Evolutionary conservation across 2,113 vertebrate genomes (phyloP).

Genomic region (Mola mola): DNA sequence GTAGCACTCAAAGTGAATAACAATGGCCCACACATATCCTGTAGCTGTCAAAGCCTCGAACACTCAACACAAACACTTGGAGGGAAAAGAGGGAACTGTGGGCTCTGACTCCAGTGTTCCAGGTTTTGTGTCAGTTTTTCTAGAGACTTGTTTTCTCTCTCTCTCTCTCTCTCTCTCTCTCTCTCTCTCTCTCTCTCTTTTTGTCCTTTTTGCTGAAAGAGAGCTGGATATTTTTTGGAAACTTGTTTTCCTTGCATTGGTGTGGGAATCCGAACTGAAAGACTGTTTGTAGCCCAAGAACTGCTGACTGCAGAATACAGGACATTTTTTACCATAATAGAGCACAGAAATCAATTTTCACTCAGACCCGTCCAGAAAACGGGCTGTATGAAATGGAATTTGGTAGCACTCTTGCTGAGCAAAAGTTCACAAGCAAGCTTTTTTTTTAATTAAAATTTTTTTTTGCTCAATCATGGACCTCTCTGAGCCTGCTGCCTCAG

Average conservation of each 20-base stretch:
- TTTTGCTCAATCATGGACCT: constrained; percentile 1
- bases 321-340: not conserved
- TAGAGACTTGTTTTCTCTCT: constrained; percentile 31
- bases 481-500: constrained; percentile 43
- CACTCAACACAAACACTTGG: constrained; percentile 68
- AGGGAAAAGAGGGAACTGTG: not conserved
- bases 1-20: constrained; percentile 71
- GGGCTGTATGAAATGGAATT: no score
- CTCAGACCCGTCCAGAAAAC: no score
- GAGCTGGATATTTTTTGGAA: constrained; percentile 37
- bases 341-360: no score
- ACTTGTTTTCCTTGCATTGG: constrained; percentile 1
- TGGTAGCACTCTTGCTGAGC: not conserved
- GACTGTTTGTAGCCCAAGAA: not conserved
- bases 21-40: constrained; percentile 81
- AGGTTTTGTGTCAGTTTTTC: constrained; percentile 70
- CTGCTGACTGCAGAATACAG: not conserved
- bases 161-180: no score
- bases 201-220: constrained; percentile 29
- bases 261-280: constrained; percentile 14
- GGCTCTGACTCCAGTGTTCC: constrained; percentile 36
- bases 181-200: no score
- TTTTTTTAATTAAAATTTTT: constrained; percentile 3
- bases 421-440: constrained; percentile 19
- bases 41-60: constrained; percentile 70